A percentile compares a stretch with the other conserved stretches of the same genome.
These are phyloP conservation scores for Syngnathus rostellatus DNA, from an alignment of 2,797 vertebrate genomes.

Conservation along the genomic window DNA sequence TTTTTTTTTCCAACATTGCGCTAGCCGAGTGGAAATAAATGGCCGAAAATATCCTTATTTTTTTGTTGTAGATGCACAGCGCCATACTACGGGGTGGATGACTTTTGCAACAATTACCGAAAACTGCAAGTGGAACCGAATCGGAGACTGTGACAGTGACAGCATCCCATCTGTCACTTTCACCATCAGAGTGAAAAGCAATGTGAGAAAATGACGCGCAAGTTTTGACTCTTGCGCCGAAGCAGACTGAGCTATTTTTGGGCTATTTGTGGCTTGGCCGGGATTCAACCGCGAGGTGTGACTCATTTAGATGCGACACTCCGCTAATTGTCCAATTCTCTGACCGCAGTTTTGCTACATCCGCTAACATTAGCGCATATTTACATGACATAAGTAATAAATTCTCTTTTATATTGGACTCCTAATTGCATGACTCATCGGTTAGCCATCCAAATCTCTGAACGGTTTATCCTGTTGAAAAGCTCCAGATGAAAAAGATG, in stretches of 20 bases:
- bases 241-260: conserved; percentile 47
- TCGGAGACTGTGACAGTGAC: background rate
- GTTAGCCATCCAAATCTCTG: too few species aligned
- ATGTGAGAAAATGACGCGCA: background rate
- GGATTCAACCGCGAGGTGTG: conserved; percentile 56
- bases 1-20: background rate
- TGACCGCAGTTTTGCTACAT: conserved; percentile 24
- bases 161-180: background rate
- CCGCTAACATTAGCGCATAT: too few species aligned
- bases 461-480: background rate
- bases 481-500: background rate
- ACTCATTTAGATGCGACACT: conserved; percentile 56
- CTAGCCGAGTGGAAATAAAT: background rate
- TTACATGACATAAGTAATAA: too few species aligned
- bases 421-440: too few species aligned
- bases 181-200: background rate
- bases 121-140: background rate
- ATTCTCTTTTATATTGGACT: too few species aligned
- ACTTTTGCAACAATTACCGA: background rate
- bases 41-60: background rate
- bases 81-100: background rate
- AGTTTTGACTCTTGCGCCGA: conserved; percentile 17
- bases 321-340: conserved; percentile 46
- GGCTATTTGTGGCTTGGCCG: conserved; percentile 22
- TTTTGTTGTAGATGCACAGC: background rate